A percentile compares a stretch with the other conserved stretches of the same genome.
Conservation (phyloP, 2,888 invertebrate genomes). For the Oasisia sp. region DNA sequence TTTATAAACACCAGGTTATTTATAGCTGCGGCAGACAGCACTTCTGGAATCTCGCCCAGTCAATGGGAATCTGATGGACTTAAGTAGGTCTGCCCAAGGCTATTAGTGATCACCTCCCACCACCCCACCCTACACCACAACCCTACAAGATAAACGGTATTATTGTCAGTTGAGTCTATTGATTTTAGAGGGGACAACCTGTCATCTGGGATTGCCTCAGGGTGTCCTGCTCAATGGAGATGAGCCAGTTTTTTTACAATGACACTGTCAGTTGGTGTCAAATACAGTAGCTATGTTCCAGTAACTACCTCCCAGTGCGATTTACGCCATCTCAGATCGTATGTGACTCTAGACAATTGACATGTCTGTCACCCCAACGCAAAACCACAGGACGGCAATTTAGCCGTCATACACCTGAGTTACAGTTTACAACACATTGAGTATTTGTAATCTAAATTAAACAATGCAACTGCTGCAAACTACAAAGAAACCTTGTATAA, state of each 20-base stretch:
- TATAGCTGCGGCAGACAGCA: background rate
- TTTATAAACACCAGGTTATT: background rate
- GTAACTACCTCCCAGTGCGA: background rate
- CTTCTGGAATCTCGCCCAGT: slow-evolving; percentile 7
- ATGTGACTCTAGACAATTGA: background rate
- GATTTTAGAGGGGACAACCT: background rate
- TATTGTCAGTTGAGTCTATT: background rate
- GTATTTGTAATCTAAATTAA: no score
- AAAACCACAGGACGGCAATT: no score
- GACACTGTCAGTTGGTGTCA: background rate
- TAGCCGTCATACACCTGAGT: no score
- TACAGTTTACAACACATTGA: no score
- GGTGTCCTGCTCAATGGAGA: background rate
- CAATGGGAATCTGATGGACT: slow-evolving; percentile 10
- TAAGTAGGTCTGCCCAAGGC: slow-evolving; percentile 8
- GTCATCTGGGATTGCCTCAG: background rate
- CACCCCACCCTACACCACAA: background rate
- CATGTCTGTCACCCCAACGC: no score
- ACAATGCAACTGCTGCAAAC: no score
- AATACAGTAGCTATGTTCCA: background rate
- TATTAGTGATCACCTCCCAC: background rate
- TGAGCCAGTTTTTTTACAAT: background rate
- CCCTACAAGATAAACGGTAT: background rate
- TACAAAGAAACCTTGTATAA: no score
- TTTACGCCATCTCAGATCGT: background rate